Conservation (phyloP, 2,888 invertebrate genomes). For the Pasiphila rectangulata region DNA sequence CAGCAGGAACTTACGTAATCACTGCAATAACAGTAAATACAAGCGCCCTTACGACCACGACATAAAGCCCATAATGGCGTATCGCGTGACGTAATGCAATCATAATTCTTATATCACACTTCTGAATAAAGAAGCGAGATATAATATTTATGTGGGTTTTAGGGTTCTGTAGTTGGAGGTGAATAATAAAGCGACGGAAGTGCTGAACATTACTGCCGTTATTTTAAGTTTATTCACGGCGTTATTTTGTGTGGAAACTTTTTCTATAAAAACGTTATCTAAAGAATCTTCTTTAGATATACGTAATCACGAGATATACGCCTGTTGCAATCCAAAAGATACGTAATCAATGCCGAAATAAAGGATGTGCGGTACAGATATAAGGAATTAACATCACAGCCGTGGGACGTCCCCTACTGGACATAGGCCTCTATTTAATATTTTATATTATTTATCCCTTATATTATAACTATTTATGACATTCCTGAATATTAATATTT, state of each 20-base stretch:
- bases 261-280: neutral
- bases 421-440: no score
- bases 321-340: no score
- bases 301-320: no score
- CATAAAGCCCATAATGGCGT: conserved; percentile 49
- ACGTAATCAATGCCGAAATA: no score
- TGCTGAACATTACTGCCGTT: conserved; percentile 1
- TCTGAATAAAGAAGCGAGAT: conserved; percentile 49
- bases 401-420: no score
- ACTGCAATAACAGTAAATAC: conserved; percentile 47
- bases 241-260: conserved; percentile 2
- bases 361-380: no score
- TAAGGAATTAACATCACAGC: no score
- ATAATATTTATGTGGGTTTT: conserved; percentile 54
- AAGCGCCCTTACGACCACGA: conserved; percentile 35
- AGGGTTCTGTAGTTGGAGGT: conserved; percentile 21
- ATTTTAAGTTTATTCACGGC: conserved; percentile 5
- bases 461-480: no score
- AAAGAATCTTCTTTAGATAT: no score
- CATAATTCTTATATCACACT: conserved; percentile 61
- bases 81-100: conserved; percentile 52
- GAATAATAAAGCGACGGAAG: conserved; percentile 15
- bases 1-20: conserved; percentile 44
- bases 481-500: no score
- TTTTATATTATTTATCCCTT: no score